A percentile compares a stretch with the other conserved stretches of the same genome.
These are phyloP conservation scores for Triplophysa yarkandensis DNA, from an alignment of 2,797 vertebrate species.

Conservation along the genomic window DNA sequence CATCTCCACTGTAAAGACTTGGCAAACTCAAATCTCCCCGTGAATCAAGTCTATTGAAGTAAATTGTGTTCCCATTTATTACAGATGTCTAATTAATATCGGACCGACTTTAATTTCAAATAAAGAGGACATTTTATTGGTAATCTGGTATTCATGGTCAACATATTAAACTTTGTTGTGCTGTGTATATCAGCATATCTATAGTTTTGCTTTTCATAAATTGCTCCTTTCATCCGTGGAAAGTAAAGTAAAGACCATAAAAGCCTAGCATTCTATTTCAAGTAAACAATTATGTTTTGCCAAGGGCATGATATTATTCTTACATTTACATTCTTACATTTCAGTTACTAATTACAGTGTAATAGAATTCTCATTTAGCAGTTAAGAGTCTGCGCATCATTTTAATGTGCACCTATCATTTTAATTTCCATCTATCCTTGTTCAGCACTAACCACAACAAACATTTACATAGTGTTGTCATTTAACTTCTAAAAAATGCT, in stretches of 20 bases:
- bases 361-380: slow-evolving; percentile 62
- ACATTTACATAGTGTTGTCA: slow-evolving; percentile 64
- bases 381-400: slow-evolving; percentile 49
- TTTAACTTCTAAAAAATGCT: slow-evolving; percentile 24
- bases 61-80: slow-evolving; percentile 52
- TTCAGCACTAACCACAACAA: slow-evolving; percentile 70
- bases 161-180: neutral
- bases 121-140: slow-evolving; percentile 36
- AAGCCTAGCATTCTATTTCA: slow-evolving; percentile 42
- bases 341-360: slow-evolving; percentile 74
- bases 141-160: slow-evolving; percentile 25
- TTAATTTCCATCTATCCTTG: slow-evolving; percentile 25
- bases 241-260: neutral
- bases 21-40: neutral
- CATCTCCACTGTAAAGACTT: too few species aligned
- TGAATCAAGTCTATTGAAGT: slow-evolving; percentile 28
- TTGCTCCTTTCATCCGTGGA: neutral
- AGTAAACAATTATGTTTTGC: slow-evolving; percentile 58
- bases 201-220: neutral
- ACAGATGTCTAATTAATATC: slow-evolving; percentile 1
- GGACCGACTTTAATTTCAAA: neutral
- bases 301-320: slow-evolving; percentile 63
- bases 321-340: slow-evolving; percentile 71
- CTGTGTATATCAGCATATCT: neutral
- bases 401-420: slow-evolving; percentile 54